phyloP scores from a whole-genome alignment of 2,113 vertebrate genomes.

The Cyprinus carpio region DNA sequence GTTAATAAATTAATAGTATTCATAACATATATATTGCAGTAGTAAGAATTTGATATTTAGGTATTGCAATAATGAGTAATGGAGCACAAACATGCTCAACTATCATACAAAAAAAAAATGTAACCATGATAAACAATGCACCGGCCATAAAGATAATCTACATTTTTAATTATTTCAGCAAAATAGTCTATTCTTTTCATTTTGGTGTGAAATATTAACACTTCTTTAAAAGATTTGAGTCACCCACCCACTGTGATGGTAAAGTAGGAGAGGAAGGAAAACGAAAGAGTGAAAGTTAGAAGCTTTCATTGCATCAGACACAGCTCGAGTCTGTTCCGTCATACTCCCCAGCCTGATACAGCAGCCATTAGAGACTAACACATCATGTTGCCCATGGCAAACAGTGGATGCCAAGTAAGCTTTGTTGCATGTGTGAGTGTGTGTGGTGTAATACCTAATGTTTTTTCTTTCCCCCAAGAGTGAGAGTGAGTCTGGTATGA shows the following conservation, averaged over 20 bases:
- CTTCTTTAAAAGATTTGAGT: neutral
- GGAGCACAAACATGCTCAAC: neutral
- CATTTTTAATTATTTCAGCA: neutral
- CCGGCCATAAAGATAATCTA: neutral
- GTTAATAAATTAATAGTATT: neutral
- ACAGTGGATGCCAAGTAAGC: constrained; percentile 25
- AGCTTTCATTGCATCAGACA: constrained; percentile 15
- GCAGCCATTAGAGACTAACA: neutral
- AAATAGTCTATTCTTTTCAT: neutral
- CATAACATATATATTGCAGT: neutral
- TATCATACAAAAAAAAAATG: neutral
- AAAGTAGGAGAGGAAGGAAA: neutral
- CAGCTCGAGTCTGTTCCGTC: neutral
- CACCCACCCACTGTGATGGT: neutral
- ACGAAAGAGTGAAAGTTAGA: neutral
- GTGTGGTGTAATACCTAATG: constrained; percentile 18
- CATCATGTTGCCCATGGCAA: constrained; percentile 35
- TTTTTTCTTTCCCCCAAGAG: constrained; percentile 11
- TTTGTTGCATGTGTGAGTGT: neutral
- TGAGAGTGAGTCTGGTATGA: neutral
- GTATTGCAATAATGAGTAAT: neutral
- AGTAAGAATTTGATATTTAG: neutral
- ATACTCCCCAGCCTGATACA: constrained; percentile 21
- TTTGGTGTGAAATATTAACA: neutral
- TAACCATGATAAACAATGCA: no score